A percentile compares a stretch with the other conserved stretches of the same genome.
phyloP scores from a whole-genome alignment of 2,797 vertebrate genomes.

The Leptodactylus fallax region DNA sequence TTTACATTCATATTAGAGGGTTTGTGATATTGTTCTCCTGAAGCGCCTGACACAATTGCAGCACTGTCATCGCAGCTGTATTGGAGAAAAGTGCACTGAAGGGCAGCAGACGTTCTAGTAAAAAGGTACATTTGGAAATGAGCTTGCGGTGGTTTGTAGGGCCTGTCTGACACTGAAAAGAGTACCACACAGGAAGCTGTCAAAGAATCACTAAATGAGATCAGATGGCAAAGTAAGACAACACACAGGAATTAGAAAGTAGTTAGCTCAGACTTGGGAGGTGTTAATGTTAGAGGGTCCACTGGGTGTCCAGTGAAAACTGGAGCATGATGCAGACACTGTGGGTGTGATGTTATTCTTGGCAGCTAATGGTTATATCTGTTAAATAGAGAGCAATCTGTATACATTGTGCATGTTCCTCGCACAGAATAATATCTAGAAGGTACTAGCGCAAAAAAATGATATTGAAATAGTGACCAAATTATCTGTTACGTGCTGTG shows the following conservation, averaged over 20 bases:
- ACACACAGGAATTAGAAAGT: constrained; percentile 57
- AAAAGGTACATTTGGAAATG: constrained; percentile 36
- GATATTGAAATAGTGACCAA: background rate
- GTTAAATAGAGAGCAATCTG: constrained; percentile 7
- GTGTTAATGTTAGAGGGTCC: constrained; percentile 60
- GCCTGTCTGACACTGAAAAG: constrained; percentile 41
- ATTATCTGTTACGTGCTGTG: background rate
- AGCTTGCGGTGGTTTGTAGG: constrained; percentile 21
- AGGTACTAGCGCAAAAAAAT: background rate
- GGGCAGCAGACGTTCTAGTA: constrained; percentile 33
- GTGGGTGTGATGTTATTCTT: constrained; percentile 55
- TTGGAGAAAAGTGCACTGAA: constrained; percentile 23
- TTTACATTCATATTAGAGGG: constrained; percentile 29
- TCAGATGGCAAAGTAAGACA: constrained; percentile 56
- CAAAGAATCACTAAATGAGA: constrained; percentile 57
- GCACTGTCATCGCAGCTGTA: constrained; percentile 1
- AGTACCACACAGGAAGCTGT: constrained; percentile 62
- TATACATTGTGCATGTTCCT: constrained; percentile 28
- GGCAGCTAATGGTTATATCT: constrained; percentile 23
- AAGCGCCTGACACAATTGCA: constrained; percentile 28
- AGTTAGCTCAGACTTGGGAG: constrained; percentile 56
- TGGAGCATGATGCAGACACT: constrained; percentile 52
- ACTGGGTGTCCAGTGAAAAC: constrained; percentile 63
- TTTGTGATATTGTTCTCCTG: constrained; percentile 36
- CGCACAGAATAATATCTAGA: background rate